Conservation (phyloP, 2,113 vertebrate species). For the Eclectus roratus region DNA sequence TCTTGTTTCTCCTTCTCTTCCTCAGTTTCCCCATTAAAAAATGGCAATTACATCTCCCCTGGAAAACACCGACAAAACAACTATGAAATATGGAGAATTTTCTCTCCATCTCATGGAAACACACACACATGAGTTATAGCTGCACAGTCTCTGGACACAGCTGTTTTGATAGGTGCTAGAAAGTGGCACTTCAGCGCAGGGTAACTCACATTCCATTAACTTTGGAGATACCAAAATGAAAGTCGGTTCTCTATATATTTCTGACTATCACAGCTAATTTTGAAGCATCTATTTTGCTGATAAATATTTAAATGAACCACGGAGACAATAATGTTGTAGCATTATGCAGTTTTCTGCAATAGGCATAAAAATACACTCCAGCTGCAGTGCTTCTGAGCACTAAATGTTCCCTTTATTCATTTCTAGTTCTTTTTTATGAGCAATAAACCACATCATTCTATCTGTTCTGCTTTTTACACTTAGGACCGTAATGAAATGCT, state of each 20-base stretch:
- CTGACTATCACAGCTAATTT: neutral
- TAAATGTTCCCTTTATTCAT: conserved; percentile 14
- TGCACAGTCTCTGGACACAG: neutral
- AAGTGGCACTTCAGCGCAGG: neutral
- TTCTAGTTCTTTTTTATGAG: neutral
- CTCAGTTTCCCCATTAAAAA: neutral
- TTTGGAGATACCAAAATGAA: neutral
- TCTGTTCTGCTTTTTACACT: conserved; percentile 8
- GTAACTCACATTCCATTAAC: neutral
- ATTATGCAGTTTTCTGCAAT: neutral
- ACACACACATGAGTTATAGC: accelerated
- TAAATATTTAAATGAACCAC: neutral
- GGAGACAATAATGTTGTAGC: neutral
- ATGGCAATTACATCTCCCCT: accelerated
- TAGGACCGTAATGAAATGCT: conserved; percentile 20
- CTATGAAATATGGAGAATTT: neutral
- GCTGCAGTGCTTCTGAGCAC: neutral
- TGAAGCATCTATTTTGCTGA: neutral
- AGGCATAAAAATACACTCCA: neutral
- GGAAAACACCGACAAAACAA: neutral
- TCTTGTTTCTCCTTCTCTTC: neutral
- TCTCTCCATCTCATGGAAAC: neutral
- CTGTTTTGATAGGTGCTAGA: neutral
- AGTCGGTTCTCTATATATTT: neutral
- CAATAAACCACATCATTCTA: neutral